Conservation (phyloP, 2,797 vertebrate species). For the Avahi laniger region DNA sequence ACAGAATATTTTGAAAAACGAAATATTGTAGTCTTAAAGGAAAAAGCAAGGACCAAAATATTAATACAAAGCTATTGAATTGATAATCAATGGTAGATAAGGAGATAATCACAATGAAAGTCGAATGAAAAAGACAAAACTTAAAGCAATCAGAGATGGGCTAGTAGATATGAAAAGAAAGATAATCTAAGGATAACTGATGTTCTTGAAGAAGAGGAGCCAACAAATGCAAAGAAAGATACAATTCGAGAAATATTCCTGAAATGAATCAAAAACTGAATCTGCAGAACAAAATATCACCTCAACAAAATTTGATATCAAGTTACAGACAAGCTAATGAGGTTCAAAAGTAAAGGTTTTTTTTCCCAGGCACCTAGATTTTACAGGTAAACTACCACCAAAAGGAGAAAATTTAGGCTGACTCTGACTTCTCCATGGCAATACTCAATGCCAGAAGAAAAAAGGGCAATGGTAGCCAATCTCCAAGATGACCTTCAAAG, state of each 20-base stretch:
- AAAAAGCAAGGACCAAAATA: not conserved
- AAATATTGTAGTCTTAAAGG: not conserved
- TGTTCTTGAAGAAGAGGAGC: not conserved
- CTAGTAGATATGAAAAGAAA: not conserved
- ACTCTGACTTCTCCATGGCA: not conserved
- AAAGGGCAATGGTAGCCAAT: not conserved
- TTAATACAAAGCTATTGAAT: not conserved
- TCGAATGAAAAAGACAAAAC: not conserved
- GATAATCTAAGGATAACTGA: not conserved
- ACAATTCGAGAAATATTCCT: constrained; percentile 18
- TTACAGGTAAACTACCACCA: not conserved
- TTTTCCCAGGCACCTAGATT: not conserved
- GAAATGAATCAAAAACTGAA: not conserved
- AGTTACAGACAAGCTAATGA: not conserved
- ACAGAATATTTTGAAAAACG: not conserved
- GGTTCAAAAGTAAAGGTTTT: not conserved
- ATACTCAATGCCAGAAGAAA: not conserved
- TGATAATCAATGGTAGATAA: not conserved
- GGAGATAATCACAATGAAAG: not conserved
- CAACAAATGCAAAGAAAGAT: not conserved
- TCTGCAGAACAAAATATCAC: not conserved
- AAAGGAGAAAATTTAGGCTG: not conserved
- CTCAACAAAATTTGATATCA: not conserved
- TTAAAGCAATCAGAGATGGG: not conserved
- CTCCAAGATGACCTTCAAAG: not conserved